Evolutionary conservation across 2,113 vertebrate species (phyloP).

Genomic region (Ageneiosus marmoratus): DNA sequence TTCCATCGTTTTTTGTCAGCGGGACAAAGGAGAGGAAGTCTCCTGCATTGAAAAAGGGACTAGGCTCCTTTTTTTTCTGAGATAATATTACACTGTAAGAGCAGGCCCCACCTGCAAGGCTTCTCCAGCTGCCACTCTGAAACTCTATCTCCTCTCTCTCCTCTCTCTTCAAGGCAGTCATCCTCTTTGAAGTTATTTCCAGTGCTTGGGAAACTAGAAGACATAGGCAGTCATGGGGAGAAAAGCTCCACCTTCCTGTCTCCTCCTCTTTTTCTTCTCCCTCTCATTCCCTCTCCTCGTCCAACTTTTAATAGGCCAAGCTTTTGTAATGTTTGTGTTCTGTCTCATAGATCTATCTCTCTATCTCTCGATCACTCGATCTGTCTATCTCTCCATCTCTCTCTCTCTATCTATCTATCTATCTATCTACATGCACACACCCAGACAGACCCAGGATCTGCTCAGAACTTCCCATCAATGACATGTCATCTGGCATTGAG

Average conservation of each 20-base stretch:
- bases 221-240: conserved; percentile 51
- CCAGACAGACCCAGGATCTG: neutral
- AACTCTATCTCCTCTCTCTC: conserved; percentile 70
- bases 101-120: conserved; percentile 75
- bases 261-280: conserved; percentile 3
- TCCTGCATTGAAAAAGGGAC: conserved; percentile 67
- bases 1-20: conserved; percentile 49
- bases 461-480: neutral
- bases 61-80: conserved; percentile 71
- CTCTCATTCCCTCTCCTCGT: neutral
- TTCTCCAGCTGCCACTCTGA: conserved; percentile 76
- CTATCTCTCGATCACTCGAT: too few relatives aligned
- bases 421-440: too few relatives aligned
- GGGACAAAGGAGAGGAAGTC: conserved; percentile 77
- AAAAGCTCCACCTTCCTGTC: conserved; percentile 42
- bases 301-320: neutral
- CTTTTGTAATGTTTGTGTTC: neutral
- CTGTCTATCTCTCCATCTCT: too few relatives aligned
- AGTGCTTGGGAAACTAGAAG: conserved; percentile 73
- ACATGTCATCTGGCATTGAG: neutral
- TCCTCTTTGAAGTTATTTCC: conserved; percentile 80
- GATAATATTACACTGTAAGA: conserved; percentile 75
- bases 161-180: conserved; percentile 70
- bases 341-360: neutral
- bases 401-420: too few relatives aligned